Conservation (phyloP, 2,888 invertebrate genomes). For the Drosophila prostipennis region DNA sequence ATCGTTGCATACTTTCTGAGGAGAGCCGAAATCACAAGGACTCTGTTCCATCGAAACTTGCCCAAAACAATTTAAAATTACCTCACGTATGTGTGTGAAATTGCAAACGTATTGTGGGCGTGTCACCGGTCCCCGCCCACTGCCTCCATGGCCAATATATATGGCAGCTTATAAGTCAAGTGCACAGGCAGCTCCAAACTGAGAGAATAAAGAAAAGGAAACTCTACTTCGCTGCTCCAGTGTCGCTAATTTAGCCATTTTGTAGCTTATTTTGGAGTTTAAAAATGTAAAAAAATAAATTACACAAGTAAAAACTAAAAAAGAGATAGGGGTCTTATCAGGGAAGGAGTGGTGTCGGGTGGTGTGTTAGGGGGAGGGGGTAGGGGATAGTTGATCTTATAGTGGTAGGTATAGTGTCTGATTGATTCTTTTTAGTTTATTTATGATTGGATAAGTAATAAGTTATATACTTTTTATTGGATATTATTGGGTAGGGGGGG, state of each 20-base stretch:
- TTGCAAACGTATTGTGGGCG: slow-evolving; percentile 77
- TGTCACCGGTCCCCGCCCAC: slow-evolving; percentile 41
- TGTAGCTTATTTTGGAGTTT: not conserved
- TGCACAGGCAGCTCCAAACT: slow-evolving; percentile 64
- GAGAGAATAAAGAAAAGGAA: slow-evolving; percentile 20
- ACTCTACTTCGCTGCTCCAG: slow-evolving; percentile 2
- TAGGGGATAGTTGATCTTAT: too few relatives aligned
- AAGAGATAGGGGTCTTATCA: too few relatives aligned
- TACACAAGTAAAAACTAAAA: not conserved
- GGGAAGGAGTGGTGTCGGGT: too few relatives aligned
- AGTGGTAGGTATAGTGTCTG: too few relatives aligned
- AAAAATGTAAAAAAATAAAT: not conserved
- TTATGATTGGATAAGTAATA: too few relatives aligned
- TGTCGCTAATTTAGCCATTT: not conserved
- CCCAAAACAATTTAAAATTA: slow-evolving; percentile 78
- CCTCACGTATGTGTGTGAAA: slow-evolving; percentile 78
- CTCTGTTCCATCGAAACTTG: slow-evolving; percentile 55
- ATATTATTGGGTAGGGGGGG: too few relatives aligned
- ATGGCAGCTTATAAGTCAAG: slow-evolving; percentile 79
- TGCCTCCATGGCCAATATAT: slow-evolving; percentile 50
- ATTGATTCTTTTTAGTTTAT: too few relatives aligned
- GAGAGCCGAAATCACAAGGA: slow-evolving; percentile 54
- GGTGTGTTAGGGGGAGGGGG: too few relatives aligned
- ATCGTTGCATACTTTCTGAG: slow-evolving; percentile 53
- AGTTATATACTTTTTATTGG: too few relatives aligned